Conservation (phyloP, 2,888 invertebrate genomes). For the Hipparchia sbordonii region DNA sequence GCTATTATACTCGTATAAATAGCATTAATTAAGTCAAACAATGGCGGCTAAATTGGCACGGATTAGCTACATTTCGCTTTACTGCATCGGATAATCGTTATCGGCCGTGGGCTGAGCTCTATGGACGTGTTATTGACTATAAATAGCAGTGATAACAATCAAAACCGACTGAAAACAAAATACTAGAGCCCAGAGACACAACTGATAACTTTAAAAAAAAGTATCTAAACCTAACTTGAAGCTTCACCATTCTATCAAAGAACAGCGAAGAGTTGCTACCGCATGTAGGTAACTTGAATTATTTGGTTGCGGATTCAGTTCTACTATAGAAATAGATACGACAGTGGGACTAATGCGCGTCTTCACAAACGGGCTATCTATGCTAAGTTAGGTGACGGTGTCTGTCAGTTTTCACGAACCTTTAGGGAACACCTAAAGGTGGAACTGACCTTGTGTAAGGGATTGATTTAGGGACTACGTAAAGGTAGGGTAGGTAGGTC, state of each 20-base stretch:
- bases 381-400: too few species aligned
- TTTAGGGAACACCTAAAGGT: too few species aligned
- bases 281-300: too few species aligned
- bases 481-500: too few species aligned
- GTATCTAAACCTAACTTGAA: background rate
- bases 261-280: too few species aligned
- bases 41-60: conserved; percentile 17
- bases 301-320: too few species aligned
- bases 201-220: background rate
- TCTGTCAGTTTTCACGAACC: too few species aligned
- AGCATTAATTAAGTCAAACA: conserved; percentile 22
- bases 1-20: conserved; percentile 16
- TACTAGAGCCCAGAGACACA: background rate
- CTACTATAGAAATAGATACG: too few species aligned
- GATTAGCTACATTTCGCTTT: conserved; percentile 24
- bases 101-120: background rate
- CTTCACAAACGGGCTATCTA: too few species aligned
- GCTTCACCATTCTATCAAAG: background rate
- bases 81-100: conserved; percentile 19
- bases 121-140: conserved; percentile 7
- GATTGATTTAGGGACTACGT: too few species aligned
- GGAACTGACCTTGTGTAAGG: too few species aligned
- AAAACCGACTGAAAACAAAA: conserved; percentile 7
- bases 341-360: too few species aligned
- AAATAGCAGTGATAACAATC: conserved; percentile 1